Conservation (phyloP, 2,797 vertebrate genomes). For the Sparus aurata region DNA sequence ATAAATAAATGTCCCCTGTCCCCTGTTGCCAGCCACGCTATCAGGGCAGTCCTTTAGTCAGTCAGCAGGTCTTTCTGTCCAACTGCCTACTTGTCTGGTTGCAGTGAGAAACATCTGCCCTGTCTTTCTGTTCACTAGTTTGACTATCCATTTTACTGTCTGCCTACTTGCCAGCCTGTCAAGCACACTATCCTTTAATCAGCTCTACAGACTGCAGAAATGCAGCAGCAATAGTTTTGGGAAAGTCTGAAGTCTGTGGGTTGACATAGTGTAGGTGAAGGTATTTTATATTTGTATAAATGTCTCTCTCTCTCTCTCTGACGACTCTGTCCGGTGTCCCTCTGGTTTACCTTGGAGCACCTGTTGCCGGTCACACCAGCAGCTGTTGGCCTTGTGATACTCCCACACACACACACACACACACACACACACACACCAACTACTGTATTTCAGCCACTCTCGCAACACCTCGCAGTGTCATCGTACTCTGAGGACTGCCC, state of each 20-base stretch:
- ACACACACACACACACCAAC: background rate
- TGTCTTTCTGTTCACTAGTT: background rate
- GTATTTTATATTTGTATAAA: background rate
- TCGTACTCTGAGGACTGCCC: too few species aligned
- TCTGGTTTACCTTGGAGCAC: slow-evolving; percentile 69
- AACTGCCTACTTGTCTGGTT: background rate
- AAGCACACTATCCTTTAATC: background rate
- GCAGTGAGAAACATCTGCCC: slow-evolving; percentile 19
- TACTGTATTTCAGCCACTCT: too few species aligned
- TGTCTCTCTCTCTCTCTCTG: background rate
- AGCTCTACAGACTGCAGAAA: background rate
- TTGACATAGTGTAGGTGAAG: background rate
- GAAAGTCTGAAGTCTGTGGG: background rate
- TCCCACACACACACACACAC: slow-evolving; percentile 29
- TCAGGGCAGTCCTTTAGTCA: slow-evolving; percentile 24
- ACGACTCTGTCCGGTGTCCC: slow-evolving; percentile 7
- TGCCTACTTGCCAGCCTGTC: background rate
- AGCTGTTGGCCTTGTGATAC: slow-evolving; percentile 74
- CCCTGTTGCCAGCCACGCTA: slow-evolving; percentile 66
- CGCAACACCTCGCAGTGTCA: too few species aligned
- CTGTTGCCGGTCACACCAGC: slow-evolving; percentile 71
- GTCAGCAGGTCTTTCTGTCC: slow-evolving; percentile 15
- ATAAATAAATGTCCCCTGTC: slow-evolving; percentile 74
- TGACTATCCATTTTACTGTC: background rate
- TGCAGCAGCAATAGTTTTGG: background rate